These are phyloP conservation scores for Tanytarsus gracilentus DNA, from an alignment of 2,888 invertebrate genomes.

Conservation along the genomic window DNA sequence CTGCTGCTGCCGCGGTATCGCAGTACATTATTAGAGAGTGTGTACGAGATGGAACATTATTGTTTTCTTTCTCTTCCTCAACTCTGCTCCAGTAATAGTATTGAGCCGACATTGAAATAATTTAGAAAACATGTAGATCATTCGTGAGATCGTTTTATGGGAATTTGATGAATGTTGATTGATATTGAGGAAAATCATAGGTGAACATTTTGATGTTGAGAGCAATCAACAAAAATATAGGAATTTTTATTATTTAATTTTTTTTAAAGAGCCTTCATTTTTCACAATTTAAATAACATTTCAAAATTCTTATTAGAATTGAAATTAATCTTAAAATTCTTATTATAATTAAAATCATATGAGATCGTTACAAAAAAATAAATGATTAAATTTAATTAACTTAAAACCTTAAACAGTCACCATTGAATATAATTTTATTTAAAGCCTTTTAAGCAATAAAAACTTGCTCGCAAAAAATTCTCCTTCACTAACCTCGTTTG, in stretches of 20 bases:
- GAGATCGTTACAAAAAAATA: no score
- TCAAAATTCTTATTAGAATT: no score
- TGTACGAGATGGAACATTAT: background rate
- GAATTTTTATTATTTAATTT: no score
- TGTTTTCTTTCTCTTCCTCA: background rate
- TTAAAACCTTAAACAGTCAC: no score
- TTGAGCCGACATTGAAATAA: background rate
- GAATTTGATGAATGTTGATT: constrained; percentile 12
- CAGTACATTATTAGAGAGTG: constrained; percentile 16
- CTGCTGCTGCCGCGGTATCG: background rate
- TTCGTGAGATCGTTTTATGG: constrained; percentile 10
- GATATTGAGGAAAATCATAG: constrained; percentile 8
- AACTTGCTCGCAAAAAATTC: background rate
- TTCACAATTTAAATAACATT: no score
- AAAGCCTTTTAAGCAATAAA: background rate
- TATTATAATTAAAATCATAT: no score
- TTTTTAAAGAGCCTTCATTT: no score
- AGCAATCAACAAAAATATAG: no score
- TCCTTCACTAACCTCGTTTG: background rate
- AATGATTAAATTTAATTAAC: no score
- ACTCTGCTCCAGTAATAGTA: background rate
- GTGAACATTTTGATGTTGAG: background rate
- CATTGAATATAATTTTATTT: no score
- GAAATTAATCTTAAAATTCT: no score
- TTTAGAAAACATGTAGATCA: constrained; percentile 13